Conservation (phyloP, 1,140 invertebrate genomes). For the Caenorhabditis briggsae region DNA sequence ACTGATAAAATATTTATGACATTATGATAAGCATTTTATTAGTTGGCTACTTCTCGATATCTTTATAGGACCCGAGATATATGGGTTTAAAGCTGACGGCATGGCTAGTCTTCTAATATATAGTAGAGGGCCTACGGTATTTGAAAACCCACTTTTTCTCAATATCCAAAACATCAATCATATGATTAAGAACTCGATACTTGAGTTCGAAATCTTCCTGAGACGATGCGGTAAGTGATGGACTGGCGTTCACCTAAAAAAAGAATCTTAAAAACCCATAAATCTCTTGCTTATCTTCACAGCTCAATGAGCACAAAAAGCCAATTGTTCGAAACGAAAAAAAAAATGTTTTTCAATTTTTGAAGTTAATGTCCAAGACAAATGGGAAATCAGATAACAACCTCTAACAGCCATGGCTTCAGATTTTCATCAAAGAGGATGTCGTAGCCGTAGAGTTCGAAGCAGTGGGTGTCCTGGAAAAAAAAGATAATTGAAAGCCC, state of each 20-base stretch:
- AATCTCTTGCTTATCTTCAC: not conserved
- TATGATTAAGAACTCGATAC: conserved; percentile 79
- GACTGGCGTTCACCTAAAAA: conserved; percentile 80
- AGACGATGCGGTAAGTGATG: conserved; percentile 80
- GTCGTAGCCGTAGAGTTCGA: conserved; percentile 80
- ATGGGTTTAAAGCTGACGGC: too few species aligned
- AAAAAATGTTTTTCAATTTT: too few species aligned
- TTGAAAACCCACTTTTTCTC: conserved; percentile 78
- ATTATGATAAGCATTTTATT: too few species aligned
- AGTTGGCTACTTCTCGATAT: too few species aligned
- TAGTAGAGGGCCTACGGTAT: too few species aligned
- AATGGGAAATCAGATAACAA: not conserved
- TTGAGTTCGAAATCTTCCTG: conserved; percentile 81
- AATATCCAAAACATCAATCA: conserved; percentile 80
- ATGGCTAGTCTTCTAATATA: too few species aligned
- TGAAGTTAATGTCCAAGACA: too few species aligned
- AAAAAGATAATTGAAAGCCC: not conserved
- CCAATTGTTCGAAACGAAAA: too few species aligned
- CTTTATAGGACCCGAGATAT: too few species aligned
- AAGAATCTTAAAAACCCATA: not conserved
- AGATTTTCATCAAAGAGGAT: conserved; percentile 70
- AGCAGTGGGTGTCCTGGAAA: conserved; percentile 81
- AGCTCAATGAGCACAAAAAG: not conserved
- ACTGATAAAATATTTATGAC: too few species aligned
- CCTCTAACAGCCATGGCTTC: conserved; percentile 72